Evolutionary conservation across 2,797 vertebrate species (phyloP), one percentile per base, ranked within the genome.

Genomic region (Sternotherus odoratus): DNA sequence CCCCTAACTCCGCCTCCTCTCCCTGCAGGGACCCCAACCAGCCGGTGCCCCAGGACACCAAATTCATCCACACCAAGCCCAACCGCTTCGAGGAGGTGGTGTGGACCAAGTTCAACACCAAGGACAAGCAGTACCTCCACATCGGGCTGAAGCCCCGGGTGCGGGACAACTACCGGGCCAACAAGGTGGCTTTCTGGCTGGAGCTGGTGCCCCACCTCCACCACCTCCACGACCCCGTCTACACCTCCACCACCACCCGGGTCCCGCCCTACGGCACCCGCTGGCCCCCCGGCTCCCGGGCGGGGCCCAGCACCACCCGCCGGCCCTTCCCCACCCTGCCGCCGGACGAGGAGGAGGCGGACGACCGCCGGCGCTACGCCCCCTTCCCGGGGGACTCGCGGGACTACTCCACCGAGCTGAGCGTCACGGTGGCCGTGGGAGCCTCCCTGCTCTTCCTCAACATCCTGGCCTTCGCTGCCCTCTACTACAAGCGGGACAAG

Each of bases 81-180:
- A 99, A 99, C 96, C 99, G 99, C 91, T 99, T 99, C 30, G 99
- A 99, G 97, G 99, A 99, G 96, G 99, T 99, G 79, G 99, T 99
- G 91, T 99, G 99, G 99, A 99, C 99, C 95, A 99, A 99, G 98
- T 99, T 99, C 97, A 99, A 99, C 98, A 99, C 99, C 4, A 99
- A 99, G 94, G 99, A 99, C 97, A 99, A 99, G 96, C 99, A 99
- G 94, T 99, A 99, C 94, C 98, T 99, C 28, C 99, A 99, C 97
- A 99, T 99, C 1, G 99, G 99, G 84, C 97, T 99, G 86, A 99
- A 99, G 91, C 99, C 99, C 1, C 98, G 99, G 0, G 98, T 99
- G 53, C 98, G 98, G 3, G 99, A 99, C 97, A 99, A 99, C 97
- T 99, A 99, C 97, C 98, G 99, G 0, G 99, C 99, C 95, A 99